These are phyloP conservation scores for Stomatorhinus ivindoensis DNA, from an alignment of 2,113 vertebrate genomes.

Conservation along the genomic window DNA sequence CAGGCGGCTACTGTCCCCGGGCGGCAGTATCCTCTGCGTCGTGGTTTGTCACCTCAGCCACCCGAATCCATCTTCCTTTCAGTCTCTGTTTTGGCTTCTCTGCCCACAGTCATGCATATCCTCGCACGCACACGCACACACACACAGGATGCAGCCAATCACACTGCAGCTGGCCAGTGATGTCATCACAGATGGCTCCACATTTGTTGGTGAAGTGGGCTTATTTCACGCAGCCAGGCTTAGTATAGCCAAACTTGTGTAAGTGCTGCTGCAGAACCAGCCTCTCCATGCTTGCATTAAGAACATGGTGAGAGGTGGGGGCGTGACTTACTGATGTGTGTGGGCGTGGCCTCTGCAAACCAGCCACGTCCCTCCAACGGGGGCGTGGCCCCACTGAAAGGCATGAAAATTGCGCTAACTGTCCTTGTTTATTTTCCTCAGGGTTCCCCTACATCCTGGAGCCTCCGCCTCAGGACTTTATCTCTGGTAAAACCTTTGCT, in stretches of 20 bases:
- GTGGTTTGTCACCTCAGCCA: background rate
- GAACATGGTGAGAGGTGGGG: background rate
- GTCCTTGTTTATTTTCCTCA: conserved; percentile 47
- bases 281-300: background rate
- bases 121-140: background rate
- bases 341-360: background rate
- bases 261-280: background rate
- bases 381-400: background rate
- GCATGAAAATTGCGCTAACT: conserved; percentile 34
- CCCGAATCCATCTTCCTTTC: background rate
- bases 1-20: background rate
- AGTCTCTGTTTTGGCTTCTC: background rate
- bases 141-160: background rate
- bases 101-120: background rate
- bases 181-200: background rate
- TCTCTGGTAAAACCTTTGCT: conserved; percentile 52
- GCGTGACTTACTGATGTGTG: background rate
- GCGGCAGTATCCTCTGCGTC: background rate
- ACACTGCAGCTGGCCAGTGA: background rate
- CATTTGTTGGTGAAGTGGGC: background rate
- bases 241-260: too few relatives aligned
- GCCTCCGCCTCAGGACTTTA: conserved; percentile 52
- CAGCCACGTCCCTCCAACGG: background rate
- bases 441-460: conserved; percentile 61
- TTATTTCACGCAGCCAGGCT: background rate